phyloP scores from a whole-genome alignment of 2,113 vertebrate species.

The Orcinus orca region DNA sequence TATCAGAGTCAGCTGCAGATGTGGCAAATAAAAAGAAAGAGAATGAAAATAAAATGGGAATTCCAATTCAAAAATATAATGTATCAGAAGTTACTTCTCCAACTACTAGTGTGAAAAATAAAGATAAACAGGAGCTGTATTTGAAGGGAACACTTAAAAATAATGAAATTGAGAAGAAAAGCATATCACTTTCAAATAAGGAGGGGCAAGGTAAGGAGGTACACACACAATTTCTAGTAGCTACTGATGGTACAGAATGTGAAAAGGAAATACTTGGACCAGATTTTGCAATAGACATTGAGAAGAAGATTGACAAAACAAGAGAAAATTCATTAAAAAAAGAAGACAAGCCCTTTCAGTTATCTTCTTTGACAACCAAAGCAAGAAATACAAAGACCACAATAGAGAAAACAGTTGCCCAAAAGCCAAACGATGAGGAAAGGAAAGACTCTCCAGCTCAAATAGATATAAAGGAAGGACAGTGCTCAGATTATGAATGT shows the following conservation, averaged over 20 bases:
- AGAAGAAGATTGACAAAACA: background rate
- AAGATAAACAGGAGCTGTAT: background rate
- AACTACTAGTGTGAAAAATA: background rate
- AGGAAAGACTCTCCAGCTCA: background rate
- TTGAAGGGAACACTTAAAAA: background rate
- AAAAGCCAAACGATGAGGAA: background rate
- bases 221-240: background rate
- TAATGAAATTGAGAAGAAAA: background rate
- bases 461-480: background rate
- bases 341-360: background rate
- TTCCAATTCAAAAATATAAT: background rate
- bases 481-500: background rate
- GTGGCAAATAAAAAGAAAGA: background rate
- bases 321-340: background rate
- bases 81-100: background rate
- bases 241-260: background rate
- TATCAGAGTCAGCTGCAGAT: background rate
- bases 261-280: background rate
- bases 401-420: background rate
- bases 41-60: background rate
- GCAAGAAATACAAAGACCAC: background rate
- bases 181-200: background rate
- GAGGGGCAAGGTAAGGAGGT: background rate
- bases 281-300: background rate
- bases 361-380: background rate